These are phyloP conservation scores for Campoplex capitator DNA, from an alignment of 2,888 invertebrate genomes.

Conservation along the genomic window DNA sequence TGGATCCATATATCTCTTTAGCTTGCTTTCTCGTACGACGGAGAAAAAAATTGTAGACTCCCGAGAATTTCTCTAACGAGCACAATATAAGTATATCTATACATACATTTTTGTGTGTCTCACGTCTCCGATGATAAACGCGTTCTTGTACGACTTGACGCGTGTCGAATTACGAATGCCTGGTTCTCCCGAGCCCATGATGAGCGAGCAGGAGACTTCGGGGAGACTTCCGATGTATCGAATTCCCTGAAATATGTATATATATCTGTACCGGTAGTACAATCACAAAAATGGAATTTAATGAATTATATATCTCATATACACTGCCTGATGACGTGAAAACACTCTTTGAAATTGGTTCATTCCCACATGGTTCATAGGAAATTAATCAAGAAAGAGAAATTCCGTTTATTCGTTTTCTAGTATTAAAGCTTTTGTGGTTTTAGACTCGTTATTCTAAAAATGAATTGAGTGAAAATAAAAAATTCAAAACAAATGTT, in stretches of 20 bases:
- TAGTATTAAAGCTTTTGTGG: background rate
- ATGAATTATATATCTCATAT: background rate
- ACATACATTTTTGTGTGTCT: slow-evolving; percentile 16
- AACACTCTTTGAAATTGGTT: background rate
- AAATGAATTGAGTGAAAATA: background rate
- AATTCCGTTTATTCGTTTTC: background rate
- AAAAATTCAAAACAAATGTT: background rate
- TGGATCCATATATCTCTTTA: slow-evolving; percentile 48
- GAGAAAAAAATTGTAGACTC: slow-evolving; percentile 28
- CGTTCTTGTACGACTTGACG: slow-evolving; percentile 53
- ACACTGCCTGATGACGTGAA: background rate
- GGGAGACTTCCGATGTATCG: slow-evolving; percentile 20
- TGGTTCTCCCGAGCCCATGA: slow-evolving; percentile 33
- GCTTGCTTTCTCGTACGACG: slow-evolving; percentile 28
- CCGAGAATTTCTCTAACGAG: slow-evolving; percentile 52
- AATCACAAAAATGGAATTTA: background rate
- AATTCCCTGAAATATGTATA: background rate
- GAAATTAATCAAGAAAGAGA: background rate
- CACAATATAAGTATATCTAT: slow-evolving; percentile 9
- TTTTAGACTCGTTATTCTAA: background rate
- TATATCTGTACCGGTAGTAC: background rate
- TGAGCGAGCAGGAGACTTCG: slow-evolving; percentile 18
- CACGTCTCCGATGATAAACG: slow-evolving; percentile 60
- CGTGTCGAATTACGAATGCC: slow-evolving; percentile 57
- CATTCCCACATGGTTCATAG: background rate